Evolutionary conservation across 2,888 invertebrate genomes (phyloP).

Genomic region (Zootermopsis nevadensis): DNA sequence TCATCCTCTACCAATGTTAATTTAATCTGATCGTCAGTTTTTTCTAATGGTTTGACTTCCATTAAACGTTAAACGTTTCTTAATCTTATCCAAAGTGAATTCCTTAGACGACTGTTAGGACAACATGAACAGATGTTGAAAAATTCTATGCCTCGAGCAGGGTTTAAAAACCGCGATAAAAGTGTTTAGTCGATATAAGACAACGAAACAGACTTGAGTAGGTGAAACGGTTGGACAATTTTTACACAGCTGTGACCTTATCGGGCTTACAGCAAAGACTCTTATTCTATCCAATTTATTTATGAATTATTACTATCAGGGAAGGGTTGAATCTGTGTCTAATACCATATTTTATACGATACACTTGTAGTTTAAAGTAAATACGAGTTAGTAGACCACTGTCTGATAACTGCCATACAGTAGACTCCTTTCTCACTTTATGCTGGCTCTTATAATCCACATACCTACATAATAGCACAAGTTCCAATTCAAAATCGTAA

Average conservation of each 20-base stretch:
- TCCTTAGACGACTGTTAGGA: too few species aligned
- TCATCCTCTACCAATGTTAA: too few species aligned
- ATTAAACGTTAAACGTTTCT: too few species aligned
- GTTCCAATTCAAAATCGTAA: slow-evolving; percentile 12
- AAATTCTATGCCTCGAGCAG: too few species aligned
- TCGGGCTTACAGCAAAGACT: not conserved
- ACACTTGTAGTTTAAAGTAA: slow-evolving; percentile 29
- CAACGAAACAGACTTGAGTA: too few species aligned
- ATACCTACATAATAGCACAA: slow-evolving; percentile 1
- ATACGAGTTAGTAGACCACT: not conserved
- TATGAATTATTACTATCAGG: not conserved
- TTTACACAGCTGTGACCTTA: not conserved
- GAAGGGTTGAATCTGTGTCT: not conserved
- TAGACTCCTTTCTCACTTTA: not conserved
- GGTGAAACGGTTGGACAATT: not conserved
- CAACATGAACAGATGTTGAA: too few species aligned
- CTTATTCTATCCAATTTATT: not conserved
- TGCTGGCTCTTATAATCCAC: slow-evolving; percentile 17
- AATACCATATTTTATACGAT: slow-evolving; percentile 26
- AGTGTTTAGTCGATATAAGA: too few species aligned
- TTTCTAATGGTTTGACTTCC: too few species aligned
- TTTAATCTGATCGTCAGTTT: too few species aligned
- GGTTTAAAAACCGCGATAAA: too few species aligned
- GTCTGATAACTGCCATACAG: slow-evolving; percentile 2
- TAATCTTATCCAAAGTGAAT: too few species aligned